phyloP scores from a whole-genome alignment of 1,140 invertebrate genomes.

The Bombus sylvicola region DNA sequence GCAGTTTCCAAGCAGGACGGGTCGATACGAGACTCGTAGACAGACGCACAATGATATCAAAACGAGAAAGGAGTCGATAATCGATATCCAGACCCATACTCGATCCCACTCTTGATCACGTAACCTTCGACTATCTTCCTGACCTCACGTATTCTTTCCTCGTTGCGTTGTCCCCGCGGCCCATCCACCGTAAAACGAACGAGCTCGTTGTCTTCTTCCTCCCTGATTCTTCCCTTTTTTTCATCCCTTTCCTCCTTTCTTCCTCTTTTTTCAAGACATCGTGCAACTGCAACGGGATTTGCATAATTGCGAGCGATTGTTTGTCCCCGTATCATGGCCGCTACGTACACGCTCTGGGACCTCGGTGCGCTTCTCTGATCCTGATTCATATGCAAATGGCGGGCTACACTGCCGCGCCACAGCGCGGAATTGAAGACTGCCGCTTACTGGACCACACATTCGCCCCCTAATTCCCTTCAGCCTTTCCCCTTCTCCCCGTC shows the following conservation, averaged over 20 bases:
- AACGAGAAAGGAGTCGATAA: conserved; percentile 28
- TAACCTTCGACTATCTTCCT: conserved; percentile 17
- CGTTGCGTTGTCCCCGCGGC: not conserved
- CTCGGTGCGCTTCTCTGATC: conserved; percentile 72
- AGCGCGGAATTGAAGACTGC: conserved; percentile 73
- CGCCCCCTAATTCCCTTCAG: conserved; percentile 17
- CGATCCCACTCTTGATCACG: conserved; percentile 23
- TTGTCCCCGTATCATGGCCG: conserved; percentile 77
- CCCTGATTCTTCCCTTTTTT: conserved; percentile 3
- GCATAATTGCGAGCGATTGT: conserved; percentile 81
- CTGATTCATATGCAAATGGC: conserved; percentile 80
- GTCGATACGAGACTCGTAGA: conserved; percentile 17
- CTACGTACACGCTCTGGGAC: conserved; percentile 73
- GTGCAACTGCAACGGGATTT: conserved; percentile 76
- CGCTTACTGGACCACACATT: conserved; percentile 72
- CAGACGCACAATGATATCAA: not conserved
- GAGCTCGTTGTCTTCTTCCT: conserved; percentile 31
- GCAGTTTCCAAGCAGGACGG: conserved; percentile 49
- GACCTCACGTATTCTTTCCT: conserved; percentile 21
- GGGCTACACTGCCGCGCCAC: conserved; percentile 66
- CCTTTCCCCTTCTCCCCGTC: not conserved
- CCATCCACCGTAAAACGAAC: conserved; percentile 4
- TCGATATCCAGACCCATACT: not conserved
- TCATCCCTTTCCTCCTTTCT: conserved; percentile 51
- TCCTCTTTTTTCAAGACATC: conserved; percentile 70